Base-by-base conservation (phyloP, 2,797 vertebrate genomes). In the Nannoperca australis region DNA sequence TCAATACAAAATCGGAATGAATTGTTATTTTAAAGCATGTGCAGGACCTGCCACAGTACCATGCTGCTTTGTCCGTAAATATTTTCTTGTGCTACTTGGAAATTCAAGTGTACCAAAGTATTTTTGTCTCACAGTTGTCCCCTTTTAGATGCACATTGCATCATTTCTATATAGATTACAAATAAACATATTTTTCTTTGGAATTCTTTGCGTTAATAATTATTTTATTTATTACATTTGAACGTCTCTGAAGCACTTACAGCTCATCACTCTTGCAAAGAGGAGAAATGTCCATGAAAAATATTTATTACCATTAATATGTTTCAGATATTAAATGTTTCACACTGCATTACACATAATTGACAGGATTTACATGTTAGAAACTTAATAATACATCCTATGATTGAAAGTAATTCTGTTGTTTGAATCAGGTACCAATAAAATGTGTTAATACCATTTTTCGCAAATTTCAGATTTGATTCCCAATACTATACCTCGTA, bases 141-240 rank as follows among this genome's bases (percentile, higher is more conserved):
- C 89, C 82, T 90, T 76, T 68, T 34, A 92, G 92, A 93, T 94
- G 91, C 92, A 93, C 79, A 92, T 92, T 93, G 92, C 91, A 93
- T 95, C 83, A 91, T 90, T 87, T 89, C 83, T 88, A 81, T 79
- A 84, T 90, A 93, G 88, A 94, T 90, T 87, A 82, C 24, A 89
- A 95, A 95, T 94, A 95, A 95, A 95, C 74, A 58, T 59, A 30
- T 84, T 91, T 93, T 90, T 90, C 88, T 88, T 90, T 89, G 87
- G 66, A 81, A 59, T 47, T 59, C 34, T 70, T 51, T 55, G 56
- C 66, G 42, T 58, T 15, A 36, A 17, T 73, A 69, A 74, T 92
- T 94, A 88, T 96, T 96, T 96, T 65, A 92, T 95, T 96, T 93
- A 96, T 94, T 94, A 89, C 89, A 93, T 93, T 91, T 94, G 3